Percentiles rank a stretch among this genome's conserved stretches.
phyloP scores from a whole-genome alignment of 2,797 vertebrate genomes.

The Tarsius wallacei region DNA sequence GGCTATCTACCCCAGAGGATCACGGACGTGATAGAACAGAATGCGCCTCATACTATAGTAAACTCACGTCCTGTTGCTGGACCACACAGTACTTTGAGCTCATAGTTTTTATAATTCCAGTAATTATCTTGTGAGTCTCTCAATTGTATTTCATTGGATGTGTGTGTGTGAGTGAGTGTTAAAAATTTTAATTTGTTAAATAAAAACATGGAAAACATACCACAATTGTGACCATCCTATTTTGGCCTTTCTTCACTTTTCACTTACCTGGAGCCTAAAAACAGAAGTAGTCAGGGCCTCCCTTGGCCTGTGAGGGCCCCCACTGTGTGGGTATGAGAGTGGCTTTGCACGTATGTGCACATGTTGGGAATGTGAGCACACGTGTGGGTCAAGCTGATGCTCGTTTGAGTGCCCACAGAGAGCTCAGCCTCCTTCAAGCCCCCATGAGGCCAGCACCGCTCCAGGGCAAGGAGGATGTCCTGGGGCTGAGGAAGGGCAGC shows the following conservation, averaged over 20 bases:
- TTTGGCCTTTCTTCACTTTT: constrained; percentile 17
- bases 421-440: neutral
- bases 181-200: neutral
- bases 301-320: neutral
- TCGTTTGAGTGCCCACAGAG: accelerated
- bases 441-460: neutral
- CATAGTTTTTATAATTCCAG: neutral
- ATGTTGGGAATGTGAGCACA: neutral
- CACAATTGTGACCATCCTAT: neutral
- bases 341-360: accelerated
- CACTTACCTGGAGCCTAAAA: neutral
- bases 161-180: neutral
- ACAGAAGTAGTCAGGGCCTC: neutral
- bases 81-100: neutral
- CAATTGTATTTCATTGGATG: neutral
- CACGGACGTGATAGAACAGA: neutral
- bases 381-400: accelerated
- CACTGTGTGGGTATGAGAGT: accelerated
- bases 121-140: neutral
- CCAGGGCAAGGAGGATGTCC: neutral
- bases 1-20: neutral
- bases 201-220: neutral
- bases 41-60: neutral
- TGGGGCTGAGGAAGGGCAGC: neutral
- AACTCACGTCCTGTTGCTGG: neutral